phyloP scores from a whole-genome alignment of 2,888 invertebrate species.

The Pterostichus niger region DNA sequence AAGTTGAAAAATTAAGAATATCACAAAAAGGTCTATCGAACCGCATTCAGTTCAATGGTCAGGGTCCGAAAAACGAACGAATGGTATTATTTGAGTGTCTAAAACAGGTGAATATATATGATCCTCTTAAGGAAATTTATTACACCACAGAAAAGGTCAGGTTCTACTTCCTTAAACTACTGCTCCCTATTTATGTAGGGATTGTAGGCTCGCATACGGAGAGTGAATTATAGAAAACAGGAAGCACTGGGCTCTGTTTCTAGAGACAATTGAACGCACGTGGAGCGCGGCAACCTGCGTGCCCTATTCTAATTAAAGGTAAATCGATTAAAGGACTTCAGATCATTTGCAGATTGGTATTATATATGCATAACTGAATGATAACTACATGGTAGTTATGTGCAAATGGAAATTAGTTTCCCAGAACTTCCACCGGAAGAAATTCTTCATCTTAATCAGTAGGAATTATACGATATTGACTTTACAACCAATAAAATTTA shows the following conservation, averaged over 20 bases:
- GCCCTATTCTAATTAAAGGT: conserved; percentile 23
- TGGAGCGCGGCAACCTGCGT: background rate
- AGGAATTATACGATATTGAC: background rate
- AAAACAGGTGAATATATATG: conserved; percentile 49
- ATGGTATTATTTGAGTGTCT: conserved; percentile 21
- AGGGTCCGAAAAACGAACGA: conserved; percentile 22
- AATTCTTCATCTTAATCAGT: background rate
- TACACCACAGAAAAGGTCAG: conserved; percentile 10
- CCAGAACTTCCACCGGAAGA: conserved; percentile 16
- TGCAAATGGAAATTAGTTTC: conserved; percentile 35
- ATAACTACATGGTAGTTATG: conserved; percentile 14
- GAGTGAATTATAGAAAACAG: conserved; percentile 12
- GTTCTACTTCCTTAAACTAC: conserved; percentile 9
- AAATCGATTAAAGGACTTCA: conserved; percentile 38
- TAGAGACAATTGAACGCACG: conserved; percentile 17
- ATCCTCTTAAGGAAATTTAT: conserved; percentile 23
- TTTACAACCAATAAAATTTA: background rate
- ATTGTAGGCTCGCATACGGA: background rate
- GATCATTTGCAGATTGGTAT: conserved; percentile 37
- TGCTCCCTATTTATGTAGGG: conserved; percentile 4
- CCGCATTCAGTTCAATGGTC: conserved; percentile 1
- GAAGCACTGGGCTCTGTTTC: conserved; percentile 1
- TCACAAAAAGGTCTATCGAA: conserved; percentile 1
- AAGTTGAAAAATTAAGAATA: background rate
- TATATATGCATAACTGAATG: conserved; percentile 34